Evolutionary conservation across 1,140 invertebrate species (phyloP), one percentile per base, ranked within the genome.

Genomic region (Notospermus geniculatus): DNA sequence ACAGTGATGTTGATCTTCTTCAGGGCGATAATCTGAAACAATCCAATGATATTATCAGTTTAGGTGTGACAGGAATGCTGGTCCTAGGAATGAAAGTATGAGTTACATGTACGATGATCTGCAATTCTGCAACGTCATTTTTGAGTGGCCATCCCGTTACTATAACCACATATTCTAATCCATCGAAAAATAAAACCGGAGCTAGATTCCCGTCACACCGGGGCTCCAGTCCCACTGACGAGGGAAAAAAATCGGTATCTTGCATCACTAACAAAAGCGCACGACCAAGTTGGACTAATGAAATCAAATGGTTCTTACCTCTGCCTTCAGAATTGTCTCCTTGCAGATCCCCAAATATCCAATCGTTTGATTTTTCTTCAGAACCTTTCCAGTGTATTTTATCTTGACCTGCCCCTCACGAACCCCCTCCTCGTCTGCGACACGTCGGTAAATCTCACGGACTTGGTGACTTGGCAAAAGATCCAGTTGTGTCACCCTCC

Each of bases 361-460:
- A 13, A 75, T 54, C 0, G 71, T 66, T 19, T 66, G 57, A 1
- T 19, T 54, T 19, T 46, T 60, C 30, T 72, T 57, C n/a, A 75
- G 63, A 13, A 67, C 29, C 61, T 75, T 75, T 7, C 73, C 73
- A 39, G 72, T 71, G 53, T 75, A 75, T 60, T 73, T 73, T n/a
- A 75, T 29, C 2, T 57, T 22, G 1, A 75, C 67, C 39, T 61
- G 57, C 2, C 46, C 57, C 9, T 22, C 43, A 13, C 54, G 45
- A 23, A 75, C 67, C n/a, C 56, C 41, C 53, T 73, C 73, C 50
- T 73, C 65, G n/a, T 60, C 36, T 15, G 67, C 73, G 2, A 75
- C 53, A 4, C 57, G 39, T 0, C 65, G 46, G 50, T 67, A 67
- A 2, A 74, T 57, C 32, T 45, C 59, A 1, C n/a, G 45, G 2